Evolutionary conservation across 2,888 invertebrate genomes (phyloP), one percentile per base, ranked within the genome.

Genomic region (Cataglyphis cursor): DNA sequence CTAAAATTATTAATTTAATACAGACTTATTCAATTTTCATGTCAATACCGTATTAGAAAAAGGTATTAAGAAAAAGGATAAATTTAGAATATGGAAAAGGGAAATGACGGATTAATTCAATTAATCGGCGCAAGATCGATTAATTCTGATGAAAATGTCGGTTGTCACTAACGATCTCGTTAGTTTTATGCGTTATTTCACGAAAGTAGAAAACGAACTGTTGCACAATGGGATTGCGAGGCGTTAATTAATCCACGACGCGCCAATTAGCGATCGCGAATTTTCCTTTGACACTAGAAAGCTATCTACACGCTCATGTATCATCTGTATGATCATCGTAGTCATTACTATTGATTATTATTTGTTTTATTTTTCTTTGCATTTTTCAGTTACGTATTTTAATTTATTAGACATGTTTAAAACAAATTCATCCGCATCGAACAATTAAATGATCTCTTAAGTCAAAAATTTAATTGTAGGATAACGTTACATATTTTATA

Each of bases 121-220:
- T 81, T 75, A 74, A 81, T 81, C 81, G 81, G 31, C 21, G 9
- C 10, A 57, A 28, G 59, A 80, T 80, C 78, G 70, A 80, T 80
- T 80, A 80, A 80, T 70, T 48, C 44, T 24, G 59, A 24, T 48
- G 59, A 70, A 80, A 80, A 80, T 85, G 75, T 28, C 62, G 76
- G 72, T 62, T 76, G 62, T 65, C 85, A 82, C 87, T 89, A 89
- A 89, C 89, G 89, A 89, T 88, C 89, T 89, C 89, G 82, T 89
- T 89, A 89, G 83, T 89, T 89, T 88, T 81, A 81, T 76, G 65
- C 78, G 62, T 85, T 84, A 65, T 75, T 75, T 75, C 81, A 64
- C 57, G 61, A 64, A 81, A 72, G 61, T 81, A 84, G 78, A 41
- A 80, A 44, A 54, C 65, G 78, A 70, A 80, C 59, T 70, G 78